These are phyloP conservation scores for Platycheirus albimanus DNA, from an alignment of 2,888 invertebrate species.

Conservation along the genomic window DNA sequence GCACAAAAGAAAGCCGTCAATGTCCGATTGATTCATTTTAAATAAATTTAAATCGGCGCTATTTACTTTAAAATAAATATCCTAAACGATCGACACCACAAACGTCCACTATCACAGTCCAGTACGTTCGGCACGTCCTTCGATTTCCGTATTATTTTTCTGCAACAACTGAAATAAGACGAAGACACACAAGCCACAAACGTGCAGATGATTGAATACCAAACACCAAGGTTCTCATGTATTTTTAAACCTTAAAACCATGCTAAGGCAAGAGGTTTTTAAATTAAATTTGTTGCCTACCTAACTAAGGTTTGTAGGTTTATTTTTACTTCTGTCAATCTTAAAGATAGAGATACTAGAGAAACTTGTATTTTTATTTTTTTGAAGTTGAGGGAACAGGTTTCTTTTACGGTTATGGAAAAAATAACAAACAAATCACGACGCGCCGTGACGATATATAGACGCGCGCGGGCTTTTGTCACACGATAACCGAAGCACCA, in stretches of 20 bases:
- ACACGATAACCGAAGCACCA: background rate
- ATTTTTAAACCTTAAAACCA: background rate
- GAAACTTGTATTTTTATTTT: conserved; percentile 5
- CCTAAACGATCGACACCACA: background rate
- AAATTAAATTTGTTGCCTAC: too few species aligned
- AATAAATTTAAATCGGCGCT: background rate
- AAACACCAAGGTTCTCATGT: too few species aligned
- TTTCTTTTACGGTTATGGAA: background rate
- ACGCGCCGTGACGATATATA: too few species aligned
- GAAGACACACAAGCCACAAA: too few species aligned
- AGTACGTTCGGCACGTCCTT: background rate
- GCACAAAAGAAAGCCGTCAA: conserved; percentile 59
- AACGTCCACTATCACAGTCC: too few species aligned
- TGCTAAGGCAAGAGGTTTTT: background rate
- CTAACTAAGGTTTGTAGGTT: background rate
- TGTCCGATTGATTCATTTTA: conserved; percentile 65
- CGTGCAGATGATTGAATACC: background rate
- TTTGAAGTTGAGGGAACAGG: conserved; percentile 5
- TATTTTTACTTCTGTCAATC: background rate
- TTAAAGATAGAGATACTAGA: background rate
- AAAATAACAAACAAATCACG: conserved; percentile 16
- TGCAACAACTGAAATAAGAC: background rate
- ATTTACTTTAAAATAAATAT: background rate
- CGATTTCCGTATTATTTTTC: background rate
- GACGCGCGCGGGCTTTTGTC: background rate